These are phyloP conservation scores for Autographa pulchrina DNA, from an alignment of 2,888 invertebrate species.

Conservation along the genomic window DNA sequence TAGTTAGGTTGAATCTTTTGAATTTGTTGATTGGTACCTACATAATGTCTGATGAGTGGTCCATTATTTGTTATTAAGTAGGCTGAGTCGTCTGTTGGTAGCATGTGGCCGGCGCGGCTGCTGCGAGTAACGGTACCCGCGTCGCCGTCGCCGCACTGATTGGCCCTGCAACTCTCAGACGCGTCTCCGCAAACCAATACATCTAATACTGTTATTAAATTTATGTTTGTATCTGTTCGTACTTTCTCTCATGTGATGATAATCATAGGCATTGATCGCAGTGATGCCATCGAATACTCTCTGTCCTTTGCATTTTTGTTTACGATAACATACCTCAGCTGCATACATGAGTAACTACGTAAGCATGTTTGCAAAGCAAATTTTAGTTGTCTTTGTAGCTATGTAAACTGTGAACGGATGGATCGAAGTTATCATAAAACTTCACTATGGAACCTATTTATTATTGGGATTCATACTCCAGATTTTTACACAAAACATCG, in stretches of 20 bases:
- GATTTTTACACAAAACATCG: neutral
- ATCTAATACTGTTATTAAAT: slow-evolving; percentile 87
- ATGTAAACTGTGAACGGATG: neutral
- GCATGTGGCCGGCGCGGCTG: slow-evolving; percentile 69
- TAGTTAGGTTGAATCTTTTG: slow-evolving; percentile 44
- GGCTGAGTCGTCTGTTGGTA: slow-evolving; percentile 75
- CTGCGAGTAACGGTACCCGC: slow-evolving; percentile 79
- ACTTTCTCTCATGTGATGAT: slow-evolving; percentile 83
- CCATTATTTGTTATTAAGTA: slow-evolving; percentile 79
- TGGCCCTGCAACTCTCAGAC: slow-evolving; percentile 82
- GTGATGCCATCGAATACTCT: slow-evolving; percentile 72
- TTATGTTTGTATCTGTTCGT: slow-evolving; percentile 79
- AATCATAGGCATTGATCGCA: slow-evolving; percentile 82
- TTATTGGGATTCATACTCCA: neutral
- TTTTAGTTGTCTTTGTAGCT: slow-evolving; percentile 40
- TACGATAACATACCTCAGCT: slow-evolving; percentile 15
- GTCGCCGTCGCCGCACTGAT: slow-evolving; percentile 70
- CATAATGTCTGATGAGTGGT: slow-evolving; percentile 73
- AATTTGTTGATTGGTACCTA: slow-evolving; percentile 59
- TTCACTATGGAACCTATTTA: no score
- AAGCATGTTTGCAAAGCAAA: slow-evolving; percentile 64
- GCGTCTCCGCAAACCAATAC: slow-evolving; percentile 84
- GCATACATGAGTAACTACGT: slow-evolving; percentile 64
- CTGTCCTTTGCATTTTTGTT: slow-evolving; percentile 72
- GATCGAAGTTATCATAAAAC: neutral